Conservation (phyloP, 2,113 vertebrate genomes). For the Connochaetes taurinus region DNA sequence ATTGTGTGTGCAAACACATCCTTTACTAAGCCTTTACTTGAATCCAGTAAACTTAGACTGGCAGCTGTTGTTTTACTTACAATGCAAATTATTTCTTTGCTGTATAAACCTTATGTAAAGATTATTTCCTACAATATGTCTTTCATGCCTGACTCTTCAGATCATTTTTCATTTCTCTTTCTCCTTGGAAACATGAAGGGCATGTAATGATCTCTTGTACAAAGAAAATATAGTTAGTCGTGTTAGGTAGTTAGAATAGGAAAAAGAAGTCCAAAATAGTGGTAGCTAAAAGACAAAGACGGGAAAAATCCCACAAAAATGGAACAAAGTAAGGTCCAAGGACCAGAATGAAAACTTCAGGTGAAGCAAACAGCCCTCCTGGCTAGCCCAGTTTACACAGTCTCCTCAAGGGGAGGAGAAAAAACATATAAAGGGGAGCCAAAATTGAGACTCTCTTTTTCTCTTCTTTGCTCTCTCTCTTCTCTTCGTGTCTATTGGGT, state of each 20-base stretch:
- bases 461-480: background rate
- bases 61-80: background rate
- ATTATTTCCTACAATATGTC: background rate
- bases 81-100: background rate
- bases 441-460: background rate
- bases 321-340: background rate
- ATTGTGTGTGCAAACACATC: background rate
- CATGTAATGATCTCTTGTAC: background rate
- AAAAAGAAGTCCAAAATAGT: background rate
- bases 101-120: background rate
- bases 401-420: background rate
- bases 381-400: background rate
- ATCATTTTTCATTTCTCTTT: background rate
- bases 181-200: background rate
- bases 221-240: background rate
- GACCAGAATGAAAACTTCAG: background rate
- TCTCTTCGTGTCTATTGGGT: background rate
- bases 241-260: background rate
- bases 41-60: background rate
- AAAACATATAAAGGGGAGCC: background rate
- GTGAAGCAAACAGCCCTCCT: background rate
- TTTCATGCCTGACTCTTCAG: background rate
- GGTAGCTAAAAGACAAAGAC: background rate
- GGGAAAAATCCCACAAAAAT: background rate
- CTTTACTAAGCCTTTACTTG: background rate